These are phyloP conservation scores for Pogona vitticeps DNA, from an alignment of 2,113 vertebrate genomes.

Conservation along the genomic window DNA sequence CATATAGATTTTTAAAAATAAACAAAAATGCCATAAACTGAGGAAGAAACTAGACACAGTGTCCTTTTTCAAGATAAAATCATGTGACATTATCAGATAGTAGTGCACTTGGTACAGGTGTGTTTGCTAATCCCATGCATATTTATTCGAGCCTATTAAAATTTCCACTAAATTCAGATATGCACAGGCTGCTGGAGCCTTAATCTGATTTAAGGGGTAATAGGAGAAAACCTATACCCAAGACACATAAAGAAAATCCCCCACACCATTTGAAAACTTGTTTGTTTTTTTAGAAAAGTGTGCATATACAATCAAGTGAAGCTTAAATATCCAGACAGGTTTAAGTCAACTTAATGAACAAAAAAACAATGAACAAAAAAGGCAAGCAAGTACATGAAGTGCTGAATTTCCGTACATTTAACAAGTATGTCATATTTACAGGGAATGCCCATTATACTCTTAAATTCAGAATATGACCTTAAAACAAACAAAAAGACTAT, in stretches of 20 bases:
- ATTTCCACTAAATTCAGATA: background rate
- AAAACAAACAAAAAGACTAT: background rate
- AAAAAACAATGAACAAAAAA: constrained; percentile 5
- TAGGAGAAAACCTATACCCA: background rate
- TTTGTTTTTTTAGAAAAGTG: background rate
- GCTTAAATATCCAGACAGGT: constrained; percentile 16
- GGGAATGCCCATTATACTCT: constrained; percentile 23
- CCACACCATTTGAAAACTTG: background rate
- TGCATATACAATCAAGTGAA: constrained; percentile 12
- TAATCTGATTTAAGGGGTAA: background rate
- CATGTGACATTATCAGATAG: background rate
- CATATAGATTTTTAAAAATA: too few relatives aligned
- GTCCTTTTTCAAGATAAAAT: background rate
- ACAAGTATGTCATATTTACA: constrained; percentile 17
- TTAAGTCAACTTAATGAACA: background rate
- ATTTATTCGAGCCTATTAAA: background rate
- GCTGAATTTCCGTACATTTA: constrained; percentile 27
- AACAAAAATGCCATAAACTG: constrained; percentile 20
- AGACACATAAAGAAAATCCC: background rate
- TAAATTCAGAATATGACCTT: background rate
- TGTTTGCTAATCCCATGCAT: background rate
- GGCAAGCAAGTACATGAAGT: constrained; percentile 31
- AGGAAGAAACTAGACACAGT: background rate
- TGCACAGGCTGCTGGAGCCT: background rate
- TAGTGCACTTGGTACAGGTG: background rate